Percentiles rank a stretch among this genome's conserved stretches.
These are phyloP conservation scores for Oscarella lobularis DNA, from an alignment of 37 sponge, comb jelly and placozoan species.

Conservation along the genomic window DNA sequence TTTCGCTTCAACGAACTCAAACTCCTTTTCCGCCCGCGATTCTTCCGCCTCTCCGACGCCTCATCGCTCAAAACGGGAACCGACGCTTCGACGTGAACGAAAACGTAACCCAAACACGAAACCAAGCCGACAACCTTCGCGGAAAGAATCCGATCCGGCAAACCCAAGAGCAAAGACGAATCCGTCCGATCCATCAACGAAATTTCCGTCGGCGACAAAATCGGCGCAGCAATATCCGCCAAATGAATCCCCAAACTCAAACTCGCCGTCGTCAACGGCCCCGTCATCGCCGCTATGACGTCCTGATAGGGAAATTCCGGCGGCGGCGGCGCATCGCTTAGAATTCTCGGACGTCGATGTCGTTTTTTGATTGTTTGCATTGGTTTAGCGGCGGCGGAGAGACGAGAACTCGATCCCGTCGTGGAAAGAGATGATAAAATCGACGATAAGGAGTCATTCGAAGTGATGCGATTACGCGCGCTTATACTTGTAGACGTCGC, in stretches of 20 bases:
- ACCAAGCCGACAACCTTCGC: not conserved
- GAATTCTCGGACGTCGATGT: not conserved
- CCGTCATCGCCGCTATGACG: not conserved
- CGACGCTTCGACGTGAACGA: not conserved
- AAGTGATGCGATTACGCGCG: not conserved
- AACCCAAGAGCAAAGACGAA: not conserved
- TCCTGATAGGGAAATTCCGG: too few relatives aligned
- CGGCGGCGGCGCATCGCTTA: not conserved
- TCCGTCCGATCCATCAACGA: not conserved
- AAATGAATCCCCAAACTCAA: not conserved
- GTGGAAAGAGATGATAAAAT: not conserved
- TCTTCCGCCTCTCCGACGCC: not conserved
- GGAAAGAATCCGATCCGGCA: not conserved
- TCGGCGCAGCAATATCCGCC: conserved; percentile 1
- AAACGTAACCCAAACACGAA: not conserved
- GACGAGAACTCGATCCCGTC: not conserved
- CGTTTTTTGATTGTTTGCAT: not conserved
- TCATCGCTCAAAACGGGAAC: not conserved
- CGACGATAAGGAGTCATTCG: not conserved
- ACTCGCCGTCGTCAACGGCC: not conserved
- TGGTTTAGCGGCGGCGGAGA: not conserved
- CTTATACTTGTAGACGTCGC: not conserved
- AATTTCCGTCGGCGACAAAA: not conserved
- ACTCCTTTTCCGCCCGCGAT: not conserved
- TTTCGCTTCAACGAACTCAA: not conserved